Percentiles rank a stretch among this genome's conserved stretches.
These are phyloP conservation scores for Diorhabda sublineata DNA, from an alignment of 1,140 invertebrate species.

Conservation along the genomic window DNA sequence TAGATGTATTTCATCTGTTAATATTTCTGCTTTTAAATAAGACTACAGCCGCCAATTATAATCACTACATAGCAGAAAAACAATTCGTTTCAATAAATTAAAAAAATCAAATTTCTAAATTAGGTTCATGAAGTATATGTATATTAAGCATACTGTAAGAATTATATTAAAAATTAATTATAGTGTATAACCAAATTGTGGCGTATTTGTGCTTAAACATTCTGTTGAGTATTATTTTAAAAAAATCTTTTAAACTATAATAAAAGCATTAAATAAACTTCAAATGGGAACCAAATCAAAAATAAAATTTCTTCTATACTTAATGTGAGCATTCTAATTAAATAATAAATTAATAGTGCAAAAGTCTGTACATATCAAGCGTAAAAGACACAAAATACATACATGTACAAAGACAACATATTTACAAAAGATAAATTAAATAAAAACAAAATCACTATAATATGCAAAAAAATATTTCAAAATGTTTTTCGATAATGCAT, in stretches of 20 bases:
- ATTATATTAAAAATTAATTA: no score
- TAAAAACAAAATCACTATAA: conserved; percentile 19
- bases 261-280: not conserved
- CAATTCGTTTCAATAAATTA: no score
- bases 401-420: conserved; percentile 17
- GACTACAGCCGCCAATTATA: no score
- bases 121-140: no score
- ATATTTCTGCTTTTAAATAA: no score
- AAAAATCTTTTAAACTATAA: not conserved
- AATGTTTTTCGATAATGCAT: not conserved
- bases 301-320: not conserved
- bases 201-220: no score
- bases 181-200: no score
- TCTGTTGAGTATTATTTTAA: not conserved
- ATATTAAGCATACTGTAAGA: no score
- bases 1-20: no score
- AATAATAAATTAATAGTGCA: conserved; percentile 11
- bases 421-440: conserved; percentile 23
- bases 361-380: conserved; percentile 20
- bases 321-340: not conserved
- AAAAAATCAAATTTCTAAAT: no score
- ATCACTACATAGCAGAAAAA: no score
- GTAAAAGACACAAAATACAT: conserved; percentile 14
- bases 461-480: conserved; percentile 6
- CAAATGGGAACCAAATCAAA: not conserved